These are phyloP conservation scores for Philopotamus ludificatus DNA, from an alignment of 1,140 invertebrate species.

Conservation along the genomic window DNA sequence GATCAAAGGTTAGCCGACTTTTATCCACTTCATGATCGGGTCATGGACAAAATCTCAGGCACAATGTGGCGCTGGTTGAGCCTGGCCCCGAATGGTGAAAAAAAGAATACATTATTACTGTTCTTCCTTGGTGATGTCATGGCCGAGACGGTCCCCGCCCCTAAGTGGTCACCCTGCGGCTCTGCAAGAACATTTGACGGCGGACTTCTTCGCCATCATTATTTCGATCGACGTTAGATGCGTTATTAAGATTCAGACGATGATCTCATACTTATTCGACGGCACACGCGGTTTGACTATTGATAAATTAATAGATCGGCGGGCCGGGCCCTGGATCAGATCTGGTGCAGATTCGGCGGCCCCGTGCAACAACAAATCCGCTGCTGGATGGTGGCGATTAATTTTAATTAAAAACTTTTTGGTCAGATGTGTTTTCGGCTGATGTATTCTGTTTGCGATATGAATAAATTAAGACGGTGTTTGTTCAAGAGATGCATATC, in stretches of 20 bases:
- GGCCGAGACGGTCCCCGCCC: conserved; percentile 6
- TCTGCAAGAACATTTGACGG: conserved; percentile 3
- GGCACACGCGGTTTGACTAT: conserved; percentile 15
- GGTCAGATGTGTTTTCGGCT: too few relatives aligned
- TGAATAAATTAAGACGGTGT: too few relatives aligned
- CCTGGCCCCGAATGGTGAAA: background rate
- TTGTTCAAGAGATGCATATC: too few relatives aligned
- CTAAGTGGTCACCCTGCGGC: conserved; percentile 7
- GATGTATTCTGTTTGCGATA: too few relatives aligned
- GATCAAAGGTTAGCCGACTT: conserved; percentile 11
- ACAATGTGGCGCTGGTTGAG: background rate
- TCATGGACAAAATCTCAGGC: conserved; percentile 11
- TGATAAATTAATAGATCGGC: conserved; percentile 23
- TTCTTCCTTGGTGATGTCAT: conserved; percentile 22
- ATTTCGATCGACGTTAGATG: conserved; percentile 16
- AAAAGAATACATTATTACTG: conserved; percentile 25
- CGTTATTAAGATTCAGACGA: conserved; percentile 26
- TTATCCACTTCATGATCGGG: conserved; percentile 13
- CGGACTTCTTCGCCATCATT: conserved; percentile 9
- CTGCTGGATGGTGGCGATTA: too few relatives aligned
- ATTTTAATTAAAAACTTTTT: too few relatives aligned
- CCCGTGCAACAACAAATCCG: too few relatives aligned
- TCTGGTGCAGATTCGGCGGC: background rate
- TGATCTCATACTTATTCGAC: conserved; percentile 27
- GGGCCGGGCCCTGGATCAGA: background rate